Evolutionary conservation across 2,797 vertebrate genomes (phyloP).

Genomic region (Meriones psammophilus): DNA sequence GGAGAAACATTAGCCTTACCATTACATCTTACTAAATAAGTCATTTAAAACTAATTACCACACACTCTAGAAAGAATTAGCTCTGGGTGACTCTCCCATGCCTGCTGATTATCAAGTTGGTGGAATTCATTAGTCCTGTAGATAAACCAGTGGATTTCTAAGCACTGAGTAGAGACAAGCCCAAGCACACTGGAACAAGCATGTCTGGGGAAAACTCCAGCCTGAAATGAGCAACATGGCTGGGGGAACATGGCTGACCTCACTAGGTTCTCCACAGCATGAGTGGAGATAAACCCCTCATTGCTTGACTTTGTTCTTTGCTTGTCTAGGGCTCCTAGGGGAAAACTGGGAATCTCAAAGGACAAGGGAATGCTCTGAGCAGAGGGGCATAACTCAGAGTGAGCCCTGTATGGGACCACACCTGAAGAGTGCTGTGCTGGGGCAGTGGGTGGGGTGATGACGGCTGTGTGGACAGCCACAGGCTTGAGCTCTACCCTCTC

Average conservation of each 20-base stretch:
- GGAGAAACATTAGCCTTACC: conserved; percentile 68
- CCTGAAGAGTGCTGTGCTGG: background rate
- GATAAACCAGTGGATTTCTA: conserved; percentile 48
- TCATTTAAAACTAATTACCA: conserved; percentile 83
- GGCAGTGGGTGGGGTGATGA: fast-evolving
- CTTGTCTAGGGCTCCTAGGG: background rate
- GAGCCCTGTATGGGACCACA: background rate
- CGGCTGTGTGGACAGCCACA: no score
- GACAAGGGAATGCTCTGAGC: background rate
- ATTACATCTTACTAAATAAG: conserved; percentile 80
- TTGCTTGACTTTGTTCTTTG: background rate
- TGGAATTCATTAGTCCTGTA: conserved; percentile 60
- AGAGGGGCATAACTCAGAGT: fast-evolving
- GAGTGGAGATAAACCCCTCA: background rate
- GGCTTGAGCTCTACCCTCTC: background rate
- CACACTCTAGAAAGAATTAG: conserved; percentile 69
- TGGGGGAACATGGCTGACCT: fast-evolving
- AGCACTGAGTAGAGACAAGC: background rate
- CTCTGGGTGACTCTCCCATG: conserved; percentile 70
- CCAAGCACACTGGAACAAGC: fast-evolving
- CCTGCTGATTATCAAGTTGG: conserved; percentile 66
- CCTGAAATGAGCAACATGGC: background rate
- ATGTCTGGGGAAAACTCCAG: no score
- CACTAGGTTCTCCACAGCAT: background rate
- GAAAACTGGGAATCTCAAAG: background rate